These are phyloP conservation scores for Siniperca scherzeri DNA, from an alignment of 2,797 vertebrate genomes.

Conservation along the genomic window DNA sequence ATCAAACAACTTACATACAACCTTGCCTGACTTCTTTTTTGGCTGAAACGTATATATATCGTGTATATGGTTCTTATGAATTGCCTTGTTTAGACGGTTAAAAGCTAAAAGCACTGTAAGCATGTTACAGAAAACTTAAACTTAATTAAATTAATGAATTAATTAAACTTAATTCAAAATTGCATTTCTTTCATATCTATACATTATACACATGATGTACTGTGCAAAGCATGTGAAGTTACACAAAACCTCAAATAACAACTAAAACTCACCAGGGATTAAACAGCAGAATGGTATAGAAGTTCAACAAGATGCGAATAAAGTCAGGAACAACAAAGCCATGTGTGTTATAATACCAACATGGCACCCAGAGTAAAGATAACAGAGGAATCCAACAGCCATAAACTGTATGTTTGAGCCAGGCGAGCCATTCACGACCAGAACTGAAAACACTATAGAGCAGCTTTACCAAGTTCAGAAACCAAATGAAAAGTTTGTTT, in stretches of 20 bases:
- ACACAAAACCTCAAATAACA: background rate
- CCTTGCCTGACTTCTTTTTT: background rate
- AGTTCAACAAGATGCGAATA: too few species aligned
- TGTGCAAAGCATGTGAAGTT: background rate
- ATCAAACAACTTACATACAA: background rate
- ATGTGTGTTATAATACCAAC: too few species aligned
- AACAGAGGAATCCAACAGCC: too few species aligned
- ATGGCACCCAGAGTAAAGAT: too few species aligned
- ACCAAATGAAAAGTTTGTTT: background rate
- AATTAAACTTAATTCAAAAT: background rate
- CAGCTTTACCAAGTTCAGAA: constrained; percentile 2
- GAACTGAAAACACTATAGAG: background rate
- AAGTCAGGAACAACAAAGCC: too few species aligned
- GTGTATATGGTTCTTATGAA: background rate
- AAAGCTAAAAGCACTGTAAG: background rate
- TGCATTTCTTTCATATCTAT: background rate
- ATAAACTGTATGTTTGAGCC: background rate
- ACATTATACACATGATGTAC: background rate
- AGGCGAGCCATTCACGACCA: background rate
- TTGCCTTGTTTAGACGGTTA: background rate
- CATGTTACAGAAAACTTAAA: background rate
- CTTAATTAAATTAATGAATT: too few species aligned
- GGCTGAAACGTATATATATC: background rate
- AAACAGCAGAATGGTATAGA: too few species aligned
- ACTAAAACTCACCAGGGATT: too few species aligned